Base-by-base conservation (phyloP, 2,113 vertebrate species). In the Salvelinus alpinus region DNA sequence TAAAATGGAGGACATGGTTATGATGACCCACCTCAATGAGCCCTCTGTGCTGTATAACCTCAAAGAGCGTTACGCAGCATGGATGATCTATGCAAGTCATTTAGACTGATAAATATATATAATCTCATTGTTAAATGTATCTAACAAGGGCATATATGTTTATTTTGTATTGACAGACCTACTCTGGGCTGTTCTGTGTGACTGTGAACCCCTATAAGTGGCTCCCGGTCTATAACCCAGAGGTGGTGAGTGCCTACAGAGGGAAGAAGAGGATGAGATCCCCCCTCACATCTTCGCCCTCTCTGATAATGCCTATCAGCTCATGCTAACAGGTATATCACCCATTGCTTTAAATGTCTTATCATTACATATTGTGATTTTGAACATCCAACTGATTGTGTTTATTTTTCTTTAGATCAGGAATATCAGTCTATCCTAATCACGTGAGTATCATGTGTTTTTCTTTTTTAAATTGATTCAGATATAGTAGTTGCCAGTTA, bases 61-160 rank as follows among this genome's bases (percentile, higher is more conserved):
- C 89, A 97, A 97, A 94, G 96, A 97, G 79, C 94, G 94, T 60
- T 96, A 96, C 0, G 93, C 93, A 48, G 89, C 95, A 72, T 97
- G 96, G 96, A 97, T 97, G 96, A 97, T 97, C 93, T 97, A 97
- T 0, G 96, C 96, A 87, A 74, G 89, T 89, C 31, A 5, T 5
- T 31, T 5, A 31, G 1, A 31, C 31, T 31, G 31, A 31, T 31
- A 31, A 24, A 24, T n/a, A 27, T 24, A 24, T 38, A 54, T 2
- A 44, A 38, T 38, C 38, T 38, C 38, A 9, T 38, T 38, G 8
- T 38, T 38, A 38, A 38, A 38, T 0, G 38, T 38, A 38, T 38
- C 38, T 38, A 38, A 38, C 38, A 38, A 38, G 38, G 38, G 38
- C 1, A 38, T 0, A 38, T 8, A 38, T 34, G 48, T 31, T 24